Evolutionary conservation across 2,113 vertebrate genomes (phyloP), one percentile per base, ranked within the genome.

Genomic region (Gallinago media): DNA sequence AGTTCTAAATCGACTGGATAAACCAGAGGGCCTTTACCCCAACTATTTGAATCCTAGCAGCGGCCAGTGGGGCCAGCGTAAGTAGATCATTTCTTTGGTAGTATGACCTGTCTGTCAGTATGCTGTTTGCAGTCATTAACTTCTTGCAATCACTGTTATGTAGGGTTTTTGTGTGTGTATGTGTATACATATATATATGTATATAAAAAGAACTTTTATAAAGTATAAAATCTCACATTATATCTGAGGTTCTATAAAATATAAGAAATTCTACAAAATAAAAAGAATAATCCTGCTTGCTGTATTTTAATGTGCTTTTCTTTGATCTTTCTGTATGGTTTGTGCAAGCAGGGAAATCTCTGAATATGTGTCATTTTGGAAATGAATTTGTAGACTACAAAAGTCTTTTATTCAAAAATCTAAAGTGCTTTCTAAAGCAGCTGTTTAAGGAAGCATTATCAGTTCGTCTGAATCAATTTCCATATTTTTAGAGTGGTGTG

Each of bases 41-140:
- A 99, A 99, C 98, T 99, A 99, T 86, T 98, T 99, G 97, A 99
- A 99, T 97, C 99, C 99, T 74, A 99, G 99, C 98, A 99, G 99
- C 63, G 99, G 99, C 91, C 99, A 99, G 59, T 99, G 99, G 99
- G 99, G 99, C 63, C 99, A 99, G 75, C 99, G 99, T 99, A 98
- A 99, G 99, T 99, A 94, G 29, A 70, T 85, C 34, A 9, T 13
- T 81, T 91, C 40, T 85, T 71, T 50, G 40, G 18, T 63, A 15
- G 42, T 74, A 0, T 26, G 27, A 56, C 19, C 26, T 82, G 31
- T 59, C 36, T 70, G 2, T 46, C 15, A 2, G 8, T 3, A 1
- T 88, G 58, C 55, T 59, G 23, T 65, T 70, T 63, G 23, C 56
- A 44, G 27, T 44, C 0, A 0, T 54, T 90, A 34, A 34, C 12